A percentile compares a stretch with the other conserved stretches of the same genome.
Evolutionary conservation across 2,113 vertebrate species (phyloP).

Genomic region (Podarcis raffonei): DNA sequence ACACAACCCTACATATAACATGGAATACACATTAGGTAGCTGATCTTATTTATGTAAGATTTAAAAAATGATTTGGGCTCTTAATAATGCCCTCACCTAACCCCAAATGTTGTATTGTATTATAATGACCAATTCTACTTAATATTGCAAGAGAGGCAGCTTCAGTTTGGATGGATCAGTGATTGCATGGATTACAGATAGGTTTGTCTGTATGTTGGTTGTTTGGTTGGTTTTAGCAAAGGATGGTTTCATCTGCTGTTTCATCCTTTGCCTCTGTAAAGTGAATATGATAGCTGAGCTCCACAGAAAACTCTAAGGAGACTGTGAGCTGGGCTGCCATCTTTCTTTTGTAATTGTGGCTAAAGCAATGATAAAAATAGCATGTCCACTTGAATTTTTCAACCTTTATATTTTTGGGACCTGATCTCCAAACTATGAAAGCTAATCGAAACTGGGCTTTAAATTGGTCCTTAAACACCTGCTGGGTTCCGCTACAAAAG

Average conservation of each 20-base stretch:
- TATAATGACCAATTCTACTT: neutral
- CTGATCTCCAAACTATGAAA: neutral
- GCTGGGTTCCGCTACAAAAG: neutral
- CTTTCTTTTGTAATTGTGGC: neutral
- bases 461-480: neutral
- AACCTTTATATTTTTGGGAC: neutral
- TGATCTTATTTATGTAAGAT: neutral
- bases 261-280: neutral
- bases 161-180: neutral
- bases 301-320: fast-evolving
- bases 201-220: neutral
- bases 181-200: neutral
- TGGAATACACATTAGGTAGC: neutral
- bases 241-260: neutral
- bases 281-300: neutral
- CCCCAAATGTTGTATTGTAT: neutral
- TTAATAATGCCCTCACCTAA: neutral
- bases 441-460: neutral
- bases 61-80: neutral
- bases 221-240: neutral
- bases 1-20: neutral
- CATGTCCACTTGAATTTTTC: neutral
- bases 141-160: neutral
- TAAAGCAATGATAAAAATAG: neutral
- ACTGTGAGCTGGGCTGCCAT: neutral